Percentiles rank a stretch among this genome's conserved stretches.
Evolutionary conservation across 2,797 vertebrate genomes (phyloP).

Genomic region (Macropodus opercularis): DNA sequence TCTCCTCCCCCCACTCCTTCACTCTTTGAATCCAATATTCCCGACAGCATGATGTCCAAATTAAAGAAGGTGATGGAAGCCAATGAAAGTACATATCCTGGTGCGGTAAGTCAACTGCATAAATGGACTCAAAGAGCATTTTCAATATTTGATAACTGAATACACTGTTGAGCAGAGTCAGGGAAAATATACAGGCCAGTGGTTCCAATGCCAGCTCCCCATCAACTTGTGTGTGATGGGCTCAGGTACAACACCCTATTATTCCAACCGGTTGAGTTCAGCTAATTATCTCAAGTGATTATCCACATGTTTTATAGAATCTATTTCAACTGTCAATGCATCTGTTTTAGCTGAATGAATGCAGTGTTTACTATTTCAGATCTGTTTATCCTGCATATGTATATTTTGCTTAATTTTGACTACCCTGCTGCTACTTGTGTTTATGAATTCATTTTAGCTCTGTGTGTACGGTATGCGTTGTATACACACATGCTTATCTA

Average conservation of each 20-base stretch:
- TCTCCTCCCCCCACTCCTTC: slow-evolving; percentile 7
- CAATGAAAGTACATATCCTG: slow-evolving; percentile 34
- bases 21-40: slow-evolving; percentile 60
- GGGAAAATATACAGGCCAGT: background rate
- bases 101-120: slow-evolving; percentile 42
- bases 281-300: background rate
- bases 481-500: too few species aligned
- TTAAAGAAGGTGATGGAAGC: slow-evolving; percentile 57
- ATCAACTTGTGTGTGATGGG: background rate
- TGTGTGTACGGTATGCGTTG: too few species aligned
- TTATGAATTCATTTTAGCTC: too few species aligned
- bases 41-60: slow-evolving; percentile 68
- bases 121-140: slow-evolving; percentile 50
- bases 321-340: too few species aligned
- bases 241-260: too few species aligned
- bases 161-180: slow-evolving; percentile 8
- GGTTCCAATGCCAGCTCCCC: too few species aligned
- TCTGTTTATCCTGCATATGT: too few species aligned
- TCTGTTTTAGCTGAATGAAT: too few species aligned
- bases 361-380: too few species aligned
- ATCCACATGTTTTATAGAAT: background rate
- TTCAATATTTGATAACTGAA: slow-evolving; percentile 55
- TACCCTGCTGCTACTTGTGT: too few species aligned
- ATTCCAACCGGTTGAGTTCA: too few species aligned
- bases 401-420: too few species aligned